These are phyloP conservation scores for Falco columbarius DNA, from an alignment of 2,797 vertebrate species.

Conservation along the genomic window DNA sequence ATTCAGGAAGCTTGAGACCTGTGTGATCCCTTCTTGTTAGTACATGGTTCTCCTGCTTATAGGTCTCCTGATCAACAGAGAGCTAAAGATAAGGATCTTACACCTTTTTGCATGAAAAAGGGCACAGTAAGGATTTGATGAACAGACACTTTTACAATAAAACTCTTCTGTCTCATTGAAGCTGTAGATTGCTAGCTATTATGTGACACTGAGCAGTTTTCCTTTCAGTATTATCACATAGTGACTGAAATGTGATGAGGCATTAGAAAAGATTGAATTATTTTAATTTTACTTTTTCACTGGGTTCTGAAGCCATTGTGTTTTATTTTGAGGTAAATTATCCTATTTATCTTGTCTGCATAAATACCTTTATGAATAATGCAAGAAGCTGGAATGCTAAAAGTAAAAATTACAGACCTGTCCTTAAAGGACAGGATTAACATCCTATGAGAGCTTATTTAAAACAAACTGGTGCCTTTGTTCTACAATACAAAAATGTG, in stretches of 20 bases:
- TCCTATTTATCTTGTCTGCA: constrained; percentile 70
- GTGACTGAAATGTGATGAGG: constrained; percentile 57
- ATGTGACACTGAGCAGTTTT: constrained; percentile 40
- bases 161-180: constrained; percentile 39
- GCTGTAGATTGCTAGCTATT: constrained; percentile 12
- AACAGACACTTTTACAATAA: constrained; percentile 26
- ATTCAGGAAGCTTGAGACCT: neutral
- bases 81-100: neutral
- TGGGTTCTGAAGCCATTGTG: constrained; percentile 18
- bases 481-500: neutral
- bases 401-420: constrained; percentile 47
- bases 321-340: constrained; percentile 74
- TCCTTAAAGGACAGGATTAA: constrained; percentile 55
- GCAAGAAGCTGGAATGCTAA: constrained; percentile 31
- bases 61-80: neutral
- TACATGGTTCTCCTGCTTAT: neutral
- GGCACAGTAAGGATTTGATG: constrained; percentile 32
- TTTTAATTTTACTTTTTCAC: constrained; percentile 67
- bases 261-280: constrained; percentile 53
- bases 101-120: neutral
- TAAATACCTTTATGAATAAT: constrained; percentile 73
- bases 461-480: neutral
- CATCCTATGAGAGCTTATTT: constrained; percentile 41
- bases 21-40: neutral
- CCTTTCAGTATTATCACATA: constrained; percentile 36